These are phyloP conservation scores for Silurus meridionalis DNA, from an alignment of 2,113 vertebrate species.

Conservation along the genomic window DNA sequence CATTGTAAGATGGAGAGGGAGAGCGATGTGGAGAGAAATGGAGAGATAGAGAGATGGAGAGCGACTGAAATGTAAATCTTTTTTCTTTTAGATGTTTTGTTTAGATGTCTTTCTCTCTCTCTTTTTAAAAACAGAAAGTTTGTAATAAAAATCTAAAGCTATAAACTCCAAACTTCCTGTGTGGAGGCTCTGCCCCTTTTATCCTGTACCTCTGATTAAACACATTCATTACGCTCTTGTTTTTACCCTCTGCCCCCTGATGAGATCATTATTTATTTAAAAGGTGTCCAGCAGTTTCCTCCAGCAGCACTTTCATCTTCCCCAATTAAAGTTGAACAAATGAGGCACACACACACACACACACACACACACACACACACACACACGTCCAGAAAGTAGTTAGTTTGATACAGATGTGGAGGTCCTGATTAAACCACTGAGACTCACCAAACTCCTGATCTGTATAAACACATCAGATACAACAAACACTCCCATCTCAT, in stretches of 20 bases:
- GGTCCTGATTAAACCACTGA: slow-evolving; percentile 39
- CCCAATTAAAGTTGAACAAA: slow-evolving; percentile 49
- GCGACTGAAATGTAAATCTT: too few species aligned
- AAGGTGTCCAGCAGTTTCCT: slow-evolving; percentile 27
- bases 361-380: too few species aligned
- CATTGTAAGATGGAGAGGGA: too few species aligned
- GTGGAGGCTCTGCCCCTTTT: neutral
- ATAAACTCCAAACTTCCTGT: neutral
- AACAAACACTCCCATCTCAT: too few species aligned
- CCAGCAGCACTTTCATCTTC: slow-evolving; percentile 44
- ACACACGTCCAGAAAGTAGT: slow-evolving; percentile 43
- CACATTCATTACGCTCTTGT: neutral
- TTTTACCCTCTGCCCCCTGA: neutral
- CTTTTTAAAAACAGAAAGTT: neutral
- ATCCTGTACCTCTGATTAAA: neutral
- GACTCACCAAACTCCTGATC: slow-evolving; percentile 31
- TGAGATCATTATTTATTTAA: slow-evolving; percentile 15
- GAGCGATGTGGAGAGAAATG: neutral
- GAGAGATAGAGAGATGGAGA: neutral
- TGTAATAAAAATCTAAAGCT: neutral
- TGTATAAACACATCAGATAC: neutral
- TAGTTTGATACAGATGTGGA: slow-evolving; percentile 55
- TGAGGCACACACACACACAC: slow-evolving; percentile 23
- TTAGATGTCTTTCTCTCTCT: neutral
- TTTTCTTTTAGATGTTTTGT: too few species aligned